A percentile compares a stretch with the other conserved stretches of the same genome.
phyloP scores from a whole-genome alignment of 2,888 invertebrate species.

The Tetropium fuscum region DNA sequence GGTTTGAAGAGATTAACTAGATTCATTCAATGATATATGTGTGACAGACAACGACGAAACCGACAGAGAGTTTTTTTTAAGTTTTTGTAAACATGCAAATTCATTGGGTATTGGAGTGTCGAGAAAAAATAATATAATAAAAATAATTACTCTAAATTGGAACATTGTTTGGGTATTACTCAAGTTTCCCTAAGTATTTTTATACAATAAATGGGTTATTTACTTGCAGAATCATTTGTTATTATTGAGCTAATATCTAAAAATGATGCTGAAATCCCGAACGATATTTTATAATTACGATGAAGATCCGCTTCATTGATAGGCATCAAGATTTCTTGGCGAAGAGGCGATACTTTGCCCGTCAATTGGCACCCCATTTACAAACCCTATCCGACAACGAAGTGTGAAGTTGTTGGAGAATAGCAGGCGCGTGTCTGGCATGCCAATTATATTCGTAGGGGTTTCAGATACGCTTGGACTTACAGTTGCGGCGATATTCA shows the following conservation, averaged over 20 bases:
- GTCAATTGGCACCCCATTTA: conserved; percentile 46
- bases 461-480: conserved; percentile 30
- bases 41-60: too few relatives aligned
- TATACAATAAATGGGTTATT: too few relatives aligned
- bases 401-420: conserved; percentile 56
- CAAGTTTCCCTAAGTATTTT: too few relatives aligned
- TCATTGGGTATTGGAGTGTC: too few relatives aligned
- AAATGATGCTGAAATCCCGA: conserved; percentile 27
- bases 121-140: too few relatives aligned
- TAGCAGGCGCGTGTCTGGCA: conserved; percentile 60
- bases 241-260: conserved; percentile 7
- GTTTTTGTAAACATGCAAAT: too few relatives aligned
- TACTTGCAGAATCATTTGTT: too few relatives aligned
- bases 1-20: too few relatives aligned
- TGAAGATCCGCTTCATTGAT: conserved; percentile 48
- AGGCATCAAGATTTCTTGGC: conserved; percentile 50
- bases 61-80: too few relatives aligned
- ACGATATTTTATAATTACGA: conserved; percentile 43
- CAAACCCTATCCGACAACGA: conserved; percentile 33
- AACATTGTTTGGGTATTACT: too few relatives aligned
- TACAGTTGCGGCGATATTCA: conserved; percentile 37
- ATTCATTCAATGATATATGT: too few relatives aligned
- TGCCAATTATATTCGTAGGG: conserved; percentile 44
- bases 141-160: too few relatives aligned
- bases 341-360: conserved; percentile 44